A percentile compares a stretch with the other conserved stretches of the same genome.
Evolutionary conservation across 2,888 invertebrate species (phyloP).

Genomic region (Entomobrya proxima): DNA sequence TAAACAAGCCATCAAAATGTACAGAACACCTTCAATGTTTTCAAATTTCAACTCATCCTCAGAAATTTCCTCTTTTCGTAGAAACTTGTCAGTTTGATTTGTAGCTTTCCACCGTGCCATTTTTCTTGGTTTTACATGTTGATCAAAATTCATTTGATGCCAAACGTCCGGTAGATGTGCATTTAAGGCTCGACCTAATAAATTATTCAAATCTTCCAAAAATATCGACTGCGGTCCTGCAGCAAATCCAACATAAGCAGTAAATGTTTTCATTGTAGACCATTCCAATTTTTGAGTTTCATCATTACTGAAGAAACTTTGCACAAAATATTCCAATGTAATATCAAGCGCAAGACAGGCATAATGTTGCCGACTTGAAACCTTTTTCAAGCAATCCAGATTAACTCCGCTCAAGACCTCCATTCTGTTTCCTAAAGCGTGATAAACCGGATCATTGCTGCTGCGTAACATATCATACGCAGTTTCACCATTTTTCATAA

Average conservation of each 20-base stretch:
- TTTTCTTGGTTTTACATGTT: conserved; percentile 58
- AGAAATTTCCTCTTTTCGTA: not conserved
- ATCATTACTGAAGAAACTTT: conserved; percentile 55
- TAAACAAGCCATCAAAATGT: not conserved
- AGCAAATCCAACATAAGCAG: conserved; percentile 42
- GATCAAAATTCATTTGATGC: conserved; percentile 55
- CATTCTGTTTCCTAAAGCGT: conserved; percentile 53
- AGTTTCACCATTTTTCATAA: conserved; percentile 67
- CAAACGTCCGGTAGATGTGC: conserved; percentile 46
- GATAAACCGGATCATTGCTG: conserved; percentile 63
- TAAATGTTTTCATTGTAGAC: conserved; percentile 53
- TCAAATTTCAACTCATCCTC: conserved; percentile 57
- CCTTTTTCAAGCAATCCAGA: conserved; percentile 63
- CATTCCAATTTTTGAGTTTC: conserved; percentile 40
- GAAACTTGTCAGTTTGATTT: conserved; percentile 59
- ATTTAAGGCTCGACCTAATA: conserved; percentile 30
- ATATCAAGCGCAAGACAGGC: conserved; percentile 62
- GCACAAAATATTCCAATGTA: conserved; percentile 42
- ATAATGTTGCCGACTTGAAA: conserved; percentile 12
- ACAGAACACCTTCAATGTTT: conserved; percentile 56
- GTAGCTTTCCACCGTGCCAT: conserved; percentile 63
- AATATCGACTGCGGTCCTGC: conserved; percentile 56
- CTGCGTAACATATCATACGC: conserved; percentile 49
- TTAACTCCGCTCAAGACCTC: conserved; percentile 56
- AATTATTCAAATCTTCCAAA: conserved; percentile 49